A percentile compares a stretch with the other conserved stretches of the same genome.
These are phyloP conservation scores for Ephestia elutella DNA, from an alignment of 1,140 invertebrate genomes.

Conservation along the genomic window DNA sequence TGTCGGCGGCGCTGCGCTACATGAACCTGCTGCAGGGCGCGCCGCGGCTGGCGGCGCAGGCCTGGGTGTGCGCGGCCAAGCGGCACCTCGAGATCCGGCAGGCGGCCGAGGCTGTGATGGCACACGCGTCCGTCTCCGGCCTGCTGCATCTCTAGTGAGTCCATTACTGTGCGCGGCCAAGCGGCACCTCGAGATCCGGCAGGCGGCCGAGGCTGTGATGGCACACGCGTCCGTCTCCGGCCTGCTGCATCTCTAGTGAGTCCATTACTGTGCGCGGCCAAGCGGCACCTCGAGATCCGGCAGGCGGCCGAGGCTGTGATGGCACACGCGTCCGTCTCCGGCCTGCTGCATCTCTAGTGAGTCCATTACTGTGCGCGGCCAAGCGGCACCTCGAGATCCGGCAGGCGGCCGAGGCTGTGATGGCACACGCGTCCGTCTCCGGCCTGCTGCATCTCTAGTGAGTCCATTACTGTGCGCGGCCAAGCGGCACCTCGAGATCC, in stretches of 20 bases:
- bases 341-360: conserved; percentile 79
- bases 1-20: conserved; percentile 89
- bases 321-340: conserved; percentile 86
- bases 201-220: conserved; percentile 90
- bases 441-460: conserved; percentile 80
- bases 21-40: conserved; percentile 93
- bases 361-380: no score
- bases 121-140: conserved; percentile 86
- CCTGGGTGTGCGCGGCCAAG: conserved; percentile 91
- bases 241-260: neutral
- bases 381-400: conserved; percentile 87
- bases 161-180: conserved; percentile 81
- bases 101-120: conserved; percentile 89
- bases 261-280: no score
- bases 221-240: conserved; percentile 85
- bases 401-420: conserved; percentile 90
- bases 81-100: conserved; percentile 92
- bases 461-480: neutral
- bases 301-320: conserved; percentile 92
- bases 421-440: conserved; percentile 87
- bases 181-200: conserved; percentile 90
- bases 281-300: conserved; percentile 82
- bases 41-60: conserved; percentile 83
- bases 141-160: conserved; percentile 62
- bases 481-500: conserved; percentile 86